Evolutionary conservation across 2,888 invertebrate species (phyloP), one percentile per base, ranked within the genome.

Genomic region (Trachelus troglodyta): DNA sequence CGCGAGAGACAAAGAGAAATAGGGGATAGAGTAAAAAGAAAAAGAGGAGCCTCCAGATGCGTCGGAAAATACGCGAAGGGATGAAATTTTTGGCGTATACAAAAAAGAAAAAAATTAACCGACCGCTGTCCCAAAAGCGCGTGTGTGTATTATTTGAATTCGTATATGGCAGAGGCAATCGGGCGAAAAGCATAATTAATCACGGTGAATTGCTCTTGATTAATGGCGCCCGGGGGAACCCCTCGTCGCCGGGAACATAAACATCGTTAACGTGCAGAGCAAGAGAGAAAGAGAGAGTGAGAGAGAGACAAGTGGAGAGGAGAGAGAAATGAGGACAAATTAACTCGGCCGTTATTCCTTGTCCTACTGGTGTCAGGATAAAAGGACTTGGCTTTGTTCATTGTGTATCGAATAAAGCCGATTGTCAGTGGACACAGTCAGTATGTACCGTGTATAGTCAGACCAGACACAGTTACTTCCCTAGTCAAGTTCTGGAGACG

Each of bases 111-210:
- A 37, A 15, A 56, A 23, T 56, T 23, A 2, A 56, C 56, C 56
- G 23, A 23, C 56, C 56, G 2, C 23, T 23, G 56, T 56, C 56
- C 56, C 56, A 56, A 15, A 40, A 23, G 56, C 56, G 1, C 56
- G 23, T 6, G 56, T 56, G 56, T 23, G 23, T 56, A 56, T 56
- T 56, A 56, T 23, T 56, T 23, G 56, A 56, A 56, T 56, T 56
- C 56, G 56, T 56, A 82, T 84, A 83, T 79, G 78, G 83, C 76
- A 82, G 79, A 86, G 88, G 87, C 89, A 89, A 89, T 89, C 88
- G 86, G 83, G 84, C 86, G 86, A 85, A 88, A 87, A 89, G 89
- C 89, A 86, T 87, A 86, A 88, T 89, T 89, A 89, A 89, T 89
- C 89, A 89, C 85, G 79, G 80, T 69, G 84, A 88, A 89, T 89